Evolutionary conservation across 2,113 vertebrate species (phyloP).

Genomic region (Onychostruthus taczanowskii): DNA sequence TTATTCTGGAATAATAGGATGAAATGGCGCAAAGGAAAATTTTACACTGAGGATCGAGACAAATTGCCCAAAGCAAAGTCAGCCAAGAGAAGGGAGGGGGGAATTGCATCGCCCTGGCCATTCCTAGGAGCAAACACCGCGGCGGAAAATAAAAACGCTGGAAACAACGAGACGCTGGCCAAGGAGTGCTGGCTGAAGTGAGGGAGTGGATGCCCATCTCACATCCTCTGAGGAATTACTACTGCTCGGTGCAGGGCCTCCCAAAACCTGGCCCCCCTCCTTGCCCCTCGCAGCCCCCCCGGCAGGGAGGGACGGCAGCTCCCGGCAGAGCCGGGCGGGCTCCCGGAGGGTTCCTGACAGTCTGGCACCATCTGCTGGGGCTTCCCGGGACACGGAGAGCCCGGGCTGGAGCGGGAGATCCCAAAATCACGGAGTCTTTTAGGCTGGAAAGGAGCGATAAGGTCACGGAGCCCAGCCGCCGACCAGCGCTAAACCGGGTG

Average conservation of each 20-base stretch:
- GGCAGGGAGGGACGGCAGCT: background rate
- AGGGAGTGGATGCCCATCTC: background rate
- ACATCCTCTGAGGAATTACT: background rate
- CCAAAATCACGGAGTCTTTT: accelerated
- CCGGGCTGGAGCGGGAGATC: accelerated
- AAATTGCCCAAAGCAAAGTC: background rate
- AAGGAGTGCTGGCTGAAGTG: background rate
- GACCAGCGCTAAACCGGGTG: background rate
- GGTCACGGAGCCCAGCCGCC: background rate
- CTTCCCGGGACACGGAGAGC: background rate
- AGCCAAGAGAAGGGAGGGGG: background rate
- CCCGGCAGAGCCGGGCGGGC: background rate
- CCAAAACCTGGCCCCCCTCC: background rate
- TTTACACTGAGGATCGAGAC: slow-evolving; percentile 8
- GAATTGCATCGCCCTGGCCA: background rate
- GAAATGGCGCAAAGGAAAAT: slow-evolving; percentile 40
- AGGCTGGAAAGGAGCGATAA: background rate
- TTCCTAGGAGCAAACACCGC: background rate
- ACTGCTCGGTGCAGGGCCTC: background rate
- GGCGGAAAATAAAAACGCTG: background rate
- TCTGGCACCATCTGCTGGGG: slow-evolving; percentile 68
- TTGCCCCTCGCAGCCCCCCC: too few species aligned
- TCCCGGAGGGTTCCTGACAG: slow-evolving; percentile 50
- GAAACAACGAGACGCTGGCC: background rate
- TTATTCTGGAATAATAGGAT: slow-evolving; percentile 54